Percentiles rank a stretch among this genome's conserved stretches.
phyloP scores from a whole-genome alignment of 2,888 invertebrate species.

The Phanerotoma sp. region DNA sequence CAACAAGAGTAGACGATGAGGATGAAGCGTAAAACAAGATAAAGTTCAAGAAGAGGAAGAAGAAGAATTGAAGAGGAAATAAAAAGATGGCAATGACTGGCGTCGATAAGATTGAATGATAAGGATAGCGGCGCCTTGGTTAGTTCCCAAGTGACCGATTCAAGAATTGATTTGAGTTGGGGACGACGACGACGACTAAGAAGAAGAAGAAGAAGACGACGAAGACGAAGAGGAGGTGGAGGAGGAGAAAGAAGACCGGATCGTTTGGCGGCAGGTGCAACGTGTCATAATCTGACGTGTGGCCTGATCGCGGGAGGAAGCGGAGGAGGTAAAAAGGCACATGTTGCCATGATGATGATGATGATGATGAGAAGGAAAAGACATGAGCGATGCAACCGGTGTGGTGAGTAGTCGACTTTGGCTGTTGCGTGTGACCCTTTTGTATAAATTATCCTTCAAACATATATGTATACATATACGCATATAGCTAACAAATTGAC shows the following conservation, averaged over 20 bases:
- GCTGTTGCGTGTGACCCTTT: too few species aligned
- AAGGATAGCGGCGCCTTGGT: constrained; percentile 24
- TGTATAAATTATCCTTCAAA: too few species aligned
- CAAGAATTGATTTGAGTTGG: constrained; percentile 13
- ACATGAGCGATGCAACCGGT: too few species aligned
- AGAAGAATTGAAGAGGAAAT: background rate
- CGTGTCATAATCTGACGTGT: constrained; percentile 34
- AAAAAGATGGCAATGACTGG: constrained; percentile 18
- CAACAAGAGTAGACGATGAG: constrained; percentile 7
- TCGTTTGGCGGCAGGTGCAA: constrained; percentile 39
- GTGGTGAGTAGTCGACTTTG: too few species aligned
- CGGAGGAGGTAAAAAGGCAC: constrained; percentile 13
- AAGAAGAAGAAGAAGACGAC: constrained; percentile 23
- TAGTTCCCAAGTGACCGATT: constrained; percentile 21
- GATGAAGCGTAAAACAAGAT: background rate
- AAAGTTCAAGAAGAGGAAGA: background rate
- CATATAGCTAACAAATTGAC: too few species aligned
- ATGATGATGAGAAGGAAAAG: too few species aligned
- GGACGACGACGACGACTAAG: too few species aligned
- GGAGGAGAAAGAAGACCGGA: constrained; percentile 22
- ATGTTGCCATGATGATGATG: constrained; percentile 1
- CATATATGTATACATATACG: too few species aligned
- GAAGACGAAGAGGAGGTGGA: constrained; percentile 9
- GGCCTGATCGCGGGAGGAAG: constrained; percentile 25
- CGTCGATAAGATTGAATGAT: constrained; percentile 24